Evolutionary conservation across 2,797 vertebrate genomes (phyloP), one percentile per base, ranked within the genome.

Genomic region (Mormyrops boulengeri): DNA sequence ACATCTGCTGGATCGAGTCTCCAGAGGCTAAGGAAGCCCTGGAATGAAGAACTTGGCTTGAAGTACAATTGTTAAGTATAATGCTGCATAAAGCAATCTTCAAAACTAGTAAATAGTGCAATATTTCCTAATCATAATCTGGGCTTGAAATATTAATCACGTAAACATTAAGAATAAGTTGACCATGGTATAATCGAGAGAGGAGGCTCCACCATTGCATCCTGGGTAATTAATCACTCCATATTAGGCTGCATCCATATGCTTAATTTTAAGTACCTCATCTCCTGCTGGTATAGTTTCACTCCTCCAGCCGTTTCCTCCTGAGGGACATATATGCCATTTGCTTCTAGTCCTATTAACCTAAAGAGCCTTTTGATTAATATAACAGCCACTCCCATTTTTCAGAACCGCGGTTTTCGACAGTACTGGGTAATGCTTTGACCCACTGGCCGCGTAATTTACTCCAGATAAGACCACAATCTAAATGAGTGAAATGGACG

Each of bases 281-380:
- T 82, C 38, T 82, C 38, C 77, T 82, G 77, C 77, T 82, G 38
- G 38, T 47, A 82, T 82, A n/a, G 77, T n/a, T 82, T 82, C 41
- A 41, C 41, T 82, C 41, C 77, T 82, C 77, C 77, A 82, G 41
- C 77, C 41, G 6, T 82, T 82, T 82, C 41, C 41, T 82, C 77
- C 77, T 82, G 41, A 82, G 77, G 77, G 77, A 47, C 77, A 82
- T 82, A 41, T 82, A 47, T 82, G 38, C 73, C 77, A 82, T 82
- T 82, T 44, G 41, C 17, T 82, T 44, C 38, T 47, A n/a, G 73
- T 80, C 30, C 30, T 82, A 82, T 38, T 82, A 82, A 82, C 77
- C 77, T 47, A 82, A 82, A 82, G 77, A 47, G 77, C 77, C 41
- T 47, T 82, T 82, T 82, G 34, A 82, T 82, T 82, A 82, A 82